Evolutionary conservation across 2,797 vertebrate species (phyloP).

Genomic region (Dermochelys coriacea): DNA sequence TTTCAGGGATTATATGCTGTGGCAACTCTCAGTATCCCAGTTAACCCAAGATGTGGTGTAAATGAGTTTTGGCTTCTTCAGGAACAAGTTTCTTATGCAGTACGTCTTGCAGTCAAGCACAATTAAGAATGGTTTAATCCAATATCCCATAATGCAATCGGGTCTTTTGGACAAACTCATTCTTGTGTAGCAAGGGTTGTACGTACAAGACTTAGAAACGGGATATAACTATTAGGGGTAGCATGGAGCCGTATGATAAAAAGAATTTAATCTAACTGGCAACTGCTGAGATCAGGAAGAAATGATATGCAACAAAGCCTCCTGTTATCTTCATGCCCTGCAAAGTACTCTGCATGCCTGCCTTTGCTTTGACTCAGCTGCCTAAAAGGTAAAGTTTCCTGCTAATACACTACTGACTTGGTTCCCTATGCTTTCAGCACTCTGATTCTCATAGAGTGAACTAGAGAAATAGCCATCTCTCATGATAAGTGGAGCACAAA

Average conservation of each 20-base stretch:
- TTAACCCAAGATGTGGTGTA: background rate
- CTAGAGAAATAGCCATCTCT: background rate
- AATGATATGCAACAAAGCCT: conserved; percentile 18
- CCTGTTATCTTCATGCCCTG: background rate
- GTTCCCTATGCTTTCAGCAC: background rate
- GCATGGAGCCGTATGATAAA: background rate
- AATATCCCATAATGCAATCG: background rate
- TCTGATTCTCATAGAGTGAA: background rate
- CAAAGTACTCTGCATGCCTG: background rate
- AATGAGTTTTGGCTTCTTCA: background rate
- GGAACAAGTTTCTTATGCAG: background rate
- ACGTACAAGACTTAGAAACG: conserved; percentile 18
- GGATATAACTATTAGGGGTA: background rate
- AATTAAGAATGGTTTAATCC: fast-evolving
- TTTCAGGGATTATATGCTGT: background rate
- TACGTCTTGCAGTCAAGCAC: background rate
- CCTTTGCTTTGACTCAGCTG: background rate
- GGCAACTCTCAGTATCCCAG: background rate
- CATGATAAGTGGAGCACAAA: background rate
- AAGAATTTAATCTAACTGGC: background rate
- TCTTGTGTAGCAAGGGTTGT: conserved; percentile 5
- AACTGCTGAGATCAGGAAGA: background rate
- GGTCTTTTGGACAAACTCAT: conserved; percentile 30
- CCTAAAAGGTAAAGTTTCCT: conserved; percentile 2
- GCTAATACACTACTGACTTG: background rate